These are phyloP conservation scores for Triplophysa rosa DNA, from an alignment of 2,113 vertebrate genomes.

Conservation along the genomic window DNA sequence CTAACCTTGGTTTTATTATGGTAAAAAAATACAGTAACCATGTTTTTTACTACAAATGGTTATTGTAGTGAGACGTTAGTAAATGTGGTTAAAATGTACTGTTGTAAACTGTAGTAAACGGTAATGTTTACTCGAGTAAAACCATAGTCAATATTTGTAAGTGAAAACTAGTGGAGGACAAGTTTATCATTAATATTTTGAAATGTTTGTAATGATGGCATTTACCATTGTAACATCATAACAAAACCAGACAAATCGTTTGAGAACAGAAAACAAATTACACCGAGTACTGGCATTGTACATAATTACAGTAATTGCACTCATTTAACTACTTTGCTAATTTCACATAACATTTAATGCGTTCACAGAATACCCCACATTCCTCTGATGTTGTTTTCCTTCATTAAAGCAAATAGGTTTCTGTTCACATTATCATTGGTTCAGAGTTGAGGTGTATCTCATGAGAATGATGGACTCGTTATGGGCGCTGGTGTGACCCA, in stretches of 20 bases:
- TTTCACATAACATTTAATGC: background rate
- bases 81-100: too few species aligned
- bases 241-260: background rate
- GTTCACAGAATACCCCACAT: background rate
- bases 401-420: constrained; percentile 2
- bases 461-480: constrained; percentile 3
- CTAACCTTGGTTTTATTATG: too few species aligned
- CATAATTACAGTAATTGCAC: background rate
- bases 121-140: too few species aligned
- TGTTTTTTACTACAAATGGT: too few species aligned
- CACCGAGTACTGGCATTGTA: background rate
- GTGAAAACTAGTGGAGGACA: too few species aligned
- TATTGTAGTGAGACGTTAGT: too few species aligned
- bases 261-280: background rate
- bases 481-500: constrained; percentile 12
- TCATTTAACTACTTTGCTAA: background rate
- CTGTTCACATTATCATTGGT: background rate
- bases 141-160: too few species aligned
- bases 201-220: too few species aligned
- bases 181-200: too few species aligned
- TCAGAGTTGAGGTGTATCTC: constrained; percentile 6
- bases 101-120: too few species aligned
- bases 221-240: too few species aligned
- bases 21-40: too few species aligned
- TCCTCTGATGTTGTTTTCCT: background rate